Evolutionary conservation across 2,888 invertebrate species (phyloP), one percentile per base, ranked within the genome.

Genomic region (Aphodius granarius): DNA sequence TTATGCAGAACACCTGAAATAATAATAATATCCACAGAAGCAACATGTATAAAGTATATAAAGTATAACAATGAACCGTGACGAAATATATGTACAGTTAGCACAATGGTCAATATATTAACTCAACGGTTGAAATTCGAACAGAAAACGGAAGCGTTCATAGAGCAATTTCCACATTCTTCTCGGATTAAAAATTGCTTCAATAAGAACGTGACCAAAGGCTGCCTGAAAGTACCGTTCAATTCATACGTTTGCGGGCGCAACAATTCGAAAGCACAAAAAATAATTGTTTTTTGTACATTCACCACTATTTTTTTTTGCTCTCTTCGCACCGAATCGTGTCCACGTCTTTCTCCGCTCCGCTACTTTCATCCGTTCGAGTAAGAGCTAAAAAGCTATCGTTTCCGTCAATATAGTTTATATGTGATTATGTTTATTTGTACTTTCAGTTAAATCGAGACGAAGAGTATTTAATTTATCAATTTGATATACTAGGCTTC

Each of bases 191-290:
- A 68, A 68, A 68, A 68, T 20, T 19, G 19, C n/a, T 20, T 68
- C 21, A 68, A 68, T 68, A 68, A 68, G 68, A 68, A 68, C 68
- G 68, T 68, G 68, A 68, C 68, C 68, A 68, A 68, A 21, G 68
- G 68, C 68, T 22, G 68, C 20, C 68, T 68, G 20, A 68, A 22
- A 68, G 68, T 68, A 20, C 68, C 20, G 68, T 68, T 68, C 20
- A 20, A 22, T 68, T 68, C 68, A 68, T 68, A 68, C 68, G 22
- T 68, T 68, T 68, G 20, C 68, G 22, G 20, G 16, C n/a, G 20
- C 20, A 68, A 68, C 68, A 43, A 43, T 43, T 43, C 43, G 43
- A 43, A 43, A 43, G 43, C 43, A 43, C 43, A 43, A 43, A 43
- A 43, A 43, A 43, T 43, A 43, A 43, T 43, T 43, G 43, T 43